These are phyloP conservation scores for Aelia acuminata DNA, from an alignment of 2,888 invertebrate genomes.

Conservation along the genomic window DNA sequence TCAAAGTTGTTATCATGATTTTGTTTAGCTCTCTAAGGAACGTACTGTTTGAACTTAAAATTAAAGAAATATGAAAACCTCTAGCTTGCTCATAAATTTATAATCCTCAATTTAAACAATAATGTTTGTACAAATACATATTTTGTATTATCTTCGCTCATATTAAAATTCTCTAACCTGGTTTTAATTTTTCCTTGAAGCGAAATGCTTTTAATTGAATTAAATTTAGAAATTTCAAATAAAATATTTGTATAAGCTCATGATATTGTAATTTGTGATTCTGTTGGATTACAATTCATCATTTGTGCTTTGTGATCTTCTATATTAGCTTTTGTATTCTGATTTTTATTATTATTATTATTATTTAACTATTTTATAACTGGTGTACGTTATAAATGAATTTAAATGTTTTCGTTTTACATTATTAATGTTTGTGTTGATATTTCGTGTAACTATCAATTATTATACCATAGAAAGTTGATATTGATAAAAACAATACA, in stretches of 20 bases:
- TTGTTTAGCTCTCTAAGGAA: constrained; percentile 27
- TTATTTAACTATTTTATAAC: not conserved
- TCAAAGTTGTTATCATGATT: constrained; percentile 17
- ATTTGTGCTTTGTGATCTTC: not conserved
- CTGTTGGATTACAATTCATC: not conserved
- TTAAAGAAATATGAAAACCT: constrained; percentile 3
- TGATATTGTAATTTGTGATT: not conserved
- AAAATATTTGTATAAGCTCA: not conserved
- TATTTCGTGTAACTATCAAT: not conserved
- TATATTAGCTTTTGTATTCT: not conserved
- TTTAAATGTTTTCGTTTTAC: not conserved
- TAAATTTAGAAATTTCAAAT: not conserved
- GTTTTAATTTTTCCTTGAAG: not conserved
- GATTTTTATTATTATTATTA: not conserved
- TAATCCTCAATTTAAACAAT: not conserved
- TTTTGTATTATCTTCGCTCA: not conserved
- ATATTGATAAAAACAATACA: not conserved
- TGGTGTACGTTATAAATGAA: not conserved
- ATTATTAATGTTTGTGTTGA: not conserved
- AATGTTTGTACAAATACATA: not conserved
- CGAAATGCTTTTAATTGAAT: not conserved
- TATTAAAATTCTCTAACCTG: not conserved
- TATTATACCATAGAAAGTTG: not conserved
- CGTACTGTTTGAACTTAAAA: not conserved
- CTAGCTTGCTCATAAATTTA: constrained; percentile 18